A percentile compares a stretch with the other conserved stretches of the same genome.
phyloP scores from a whole-genome alignment of 2,797 vertebrate species.

The Chromis chromis region DNA sequence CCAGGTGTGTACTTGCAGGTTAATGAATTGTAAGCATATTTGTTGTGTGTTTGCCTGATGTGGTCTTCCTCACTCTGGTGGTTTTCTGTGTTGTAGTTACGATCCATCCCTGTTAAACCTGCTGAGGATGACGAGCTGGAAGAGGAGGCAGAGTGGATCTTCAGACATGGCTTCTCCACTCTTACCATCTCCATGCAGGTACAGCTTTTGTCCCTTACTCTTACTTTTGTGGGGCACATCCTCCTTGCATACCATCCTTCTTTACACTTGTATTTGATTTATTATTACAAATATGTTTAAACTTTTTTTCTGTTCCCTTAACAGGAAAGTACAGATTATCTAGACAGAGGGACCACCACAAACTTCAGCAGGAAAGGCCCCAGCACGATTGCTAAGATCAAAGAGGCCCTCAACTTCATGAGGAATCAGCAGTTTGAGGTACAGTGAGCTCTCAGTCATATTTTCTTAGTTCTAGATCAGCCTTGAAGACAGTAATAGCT shows the following conservation, averaged over 20 bases:
- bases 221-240: too few species aligned
- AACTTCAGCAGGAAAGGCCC: slow-evolving; percentile 97
- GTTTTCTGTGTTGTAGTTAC: slow-evolving; percentile 81
- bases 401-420: slow-evolving; percentile 99
- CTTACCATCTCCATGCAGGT: slow-evolving; percentile 99
- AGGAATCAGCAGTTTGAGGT: slow-evolving; percentile 99
- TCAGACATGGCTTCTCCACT: slow-evolving; percentile 96
- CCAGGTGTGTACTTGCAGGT: slow-evolving; percentile 89
- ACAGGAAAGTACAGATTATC: slow-evolving; percentile 95
- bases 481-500: background rate
- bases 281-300: background rate
- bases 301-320: slow-evolving; percentile 5
- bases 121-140: slow-evolving; percentile 98
- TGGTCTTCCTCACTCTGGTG: slow-evolving; percentile 8
- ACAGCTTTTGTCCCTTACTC: fast-evolving
- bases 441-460: background rate
- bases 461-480: background rate
- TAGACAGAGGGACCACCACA: slow-evolving; percentile 93
- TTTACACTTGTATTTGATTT: background rate
- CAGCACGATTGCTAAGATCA: slow-evolving; percentile 98
- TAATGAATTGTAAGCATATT: background rate
- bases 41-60: background rate
- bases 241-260: background rate
- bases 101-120: slow-evolving; percentile 92
- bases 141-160: slow-evolving; percentile 99